Base-by-base conservation (phyloP, 1,140 invertebrate species). In the Pararge aegeria region DNA sequence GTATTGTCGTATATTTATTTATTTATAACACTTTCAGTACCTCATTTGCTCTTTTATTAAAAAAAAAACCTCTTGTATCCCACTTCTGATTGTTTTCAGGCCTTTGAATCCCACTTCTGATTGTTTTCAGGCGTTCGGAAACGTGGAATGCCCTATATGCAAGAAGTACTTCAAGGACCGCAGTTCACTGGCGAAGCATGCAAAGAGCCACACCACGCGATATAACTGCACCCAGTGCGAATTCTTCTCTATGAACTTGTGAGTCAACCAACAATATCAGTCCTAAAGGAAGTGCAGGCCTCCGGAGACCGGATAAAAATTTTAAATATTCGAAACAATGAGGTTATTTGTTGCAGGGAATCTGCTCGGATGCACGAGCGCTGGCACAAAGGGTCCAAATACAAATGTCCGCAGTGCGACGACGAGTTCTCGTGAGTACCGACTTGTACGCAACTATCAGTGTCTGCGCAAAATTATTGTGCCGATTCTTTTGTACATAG, bases 61-160 rank as follows among this genome's bases (percentile, higher is more conserved):
- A n/a, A n/a, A n/a, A n/a, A n/a, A n/a, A n/a, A n/a, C n/a, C n/a
- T n/a, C n/a, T n/a, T n/a, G n/a, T n/a, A n/a, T n/a, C n/a, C n/a
- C n/a, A n/a, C n/a, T n/a, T n/a, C n/a, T n/a, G n/a, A n/a, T n/a
- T n/a, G n/a, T n/a, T n/a, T n/a, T n/a, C n/a, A n/a, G n/a, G n/a
- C n/a, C 24, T 24, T 24, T 24, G 24, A 24, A 24, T 24, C 24
- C 24, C 24, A 24, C 24, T 24, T 24, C 66, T 30, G 29, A 30
- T 27, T 30, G 30, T 34, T 30, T 5, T 2, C 30, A 34, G 30
- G 2, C 30, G 12, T 12, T 12, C 30, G 30, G 30, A 7, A n/a
- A 7, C 2, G 7, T 34, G 30, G 30, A 34, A 12, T 34, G 30
- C 12, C 30, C 30, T 0, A 12, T 34, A 12, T 34, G 30, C 30